These are phyloP conservation scores for Promerops cafer DNA, from an alignment of 2,113 vertebrate genomes.

Conservation along the genomic window DNA sequence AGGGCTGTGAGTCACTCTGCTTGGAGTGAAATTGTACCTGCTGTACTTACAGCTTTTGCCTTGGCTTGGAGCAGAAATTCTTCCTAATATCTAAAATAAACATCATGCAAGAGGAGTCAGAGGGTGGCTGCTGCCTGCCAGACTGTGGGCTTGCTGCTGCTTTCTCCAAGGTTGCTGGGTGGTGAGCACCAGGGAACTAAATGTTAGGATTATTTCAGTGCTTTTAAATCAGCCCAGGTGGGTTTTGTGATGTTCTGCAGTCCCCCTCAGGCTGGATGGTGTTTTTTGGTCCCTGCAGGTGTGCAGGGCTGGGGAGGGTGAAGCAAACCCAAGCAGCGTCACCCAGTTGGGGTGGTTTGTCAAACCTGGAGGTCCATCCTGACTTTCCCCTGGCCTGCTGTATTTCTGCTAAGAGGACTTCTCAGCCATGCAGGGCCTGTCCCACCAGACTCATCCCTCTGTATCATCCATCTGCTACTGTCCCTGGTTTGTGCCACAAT, in stretches of 20 bases:
- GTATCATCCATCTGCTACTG: background rate
- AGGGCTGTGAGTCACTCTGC: background rate
- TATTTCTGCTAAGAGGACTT: background rate
- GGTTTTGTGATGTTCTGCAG: background rate
- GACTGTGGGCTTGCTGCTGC: background rate
- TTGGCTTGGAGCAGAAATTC: background rate
- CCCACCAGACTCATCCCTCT: background rate
- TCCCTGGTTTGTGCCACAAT: background rate
- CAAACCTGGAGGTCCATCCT: background rate
- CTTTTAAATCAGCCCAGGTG: background rate
- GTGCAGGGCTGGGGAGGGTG: background rate
- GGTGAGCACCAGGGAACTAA: background rate
- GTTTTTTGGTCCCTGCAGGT: background rate
- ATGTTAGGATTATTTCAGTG: background rate
- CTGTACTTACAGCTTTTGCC: background rate
- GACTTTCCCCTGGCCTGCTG: background rate
- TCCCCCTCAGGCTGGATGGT: background rate
- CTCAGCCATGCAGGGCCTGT: background rate
- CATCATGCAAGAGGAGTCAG: background rate
- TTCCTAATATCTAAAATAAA: background rate
- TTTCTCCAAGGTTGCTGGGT: background rate
- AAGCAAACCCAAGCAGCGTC: background rate
- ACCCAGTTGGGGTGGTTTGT: background rate
- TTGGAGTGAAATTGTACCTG: background rate
- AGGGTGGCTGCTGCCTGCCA: background rate